A percentile compares a stretch with the other conserved stretches of the same genome.
Evolutionary conservation across 2,797 vertebrate species (phyloP).

Genomic region (Menidia menidia): DNA sequence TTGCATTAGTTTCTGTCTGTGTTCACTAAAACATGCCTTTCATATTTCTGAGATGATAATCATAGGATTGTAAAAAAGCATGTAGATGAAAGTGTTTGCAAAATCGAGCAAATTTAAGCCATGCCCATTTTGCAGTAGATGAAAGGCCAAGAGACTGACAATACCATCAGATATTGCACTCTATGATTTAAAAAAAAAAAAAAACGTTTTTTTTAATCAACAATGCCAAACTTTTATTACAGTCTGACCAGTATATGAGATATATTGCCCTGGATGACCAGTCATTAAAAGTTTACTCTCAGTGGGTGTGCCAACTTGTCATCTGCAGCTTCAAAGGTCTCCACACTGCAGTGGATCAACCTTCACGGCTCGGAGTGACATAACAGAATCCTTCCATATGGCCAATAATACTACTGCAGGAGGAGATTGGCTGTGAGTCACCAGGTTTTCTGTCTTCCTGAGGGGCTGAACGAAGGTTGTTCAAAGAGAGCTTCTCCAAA

Average conservation of each 20-base stretch:
- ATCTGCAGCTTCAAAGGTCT: slow-evolving; percentile 22
- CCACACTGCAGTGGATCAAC: slow-evolving; percentile 18
- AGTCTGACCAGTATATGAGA: neutral
- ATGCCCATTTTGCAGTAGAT: slow-evolving; percentile 18
- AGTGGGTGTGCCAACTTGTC: slow-evolving; percentile 8
- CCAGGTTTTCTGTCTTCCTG: slow-evolving; percentile 31
- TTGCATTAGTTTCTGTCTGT: neutral
- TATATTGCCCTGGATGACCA: neutral
- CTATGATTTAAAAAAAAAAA: neutral
- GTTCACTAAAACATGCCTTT: neutral
- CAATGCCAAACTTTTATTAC: neutral
- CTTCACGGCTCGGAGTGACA: slow-evolving; percentile 18
- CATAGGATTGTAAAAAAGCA: neutral
- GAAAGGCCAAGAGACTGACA: slow-evolving; percentile 13
- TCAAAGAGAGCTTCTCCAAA: slow-evolving; percentile 40
- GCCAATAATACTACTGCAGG: slow-evolving; percentile 37
- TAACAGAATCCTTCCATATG: slow-evolving; percentile 32
- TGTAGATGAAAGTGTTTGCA: slow-evolving; percentile 12
- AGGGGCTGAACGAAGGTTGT: slow-evolving; percentile 17
- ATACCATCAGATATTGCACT: slow-evolving; percentile 12
- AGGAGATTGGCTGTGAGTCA: slow-evolving; percentile 43
- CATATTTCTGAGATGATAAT: neutral
- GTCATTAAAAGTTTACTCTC: slow-evolving; percentile 14
- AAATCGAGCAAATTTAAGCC: neutral
- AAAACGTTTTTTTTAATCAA: neutral